phyloP scores from a whole-genome alignment of 2,113 vertebrate genomes.

The Ciconia stormi region DNA sequence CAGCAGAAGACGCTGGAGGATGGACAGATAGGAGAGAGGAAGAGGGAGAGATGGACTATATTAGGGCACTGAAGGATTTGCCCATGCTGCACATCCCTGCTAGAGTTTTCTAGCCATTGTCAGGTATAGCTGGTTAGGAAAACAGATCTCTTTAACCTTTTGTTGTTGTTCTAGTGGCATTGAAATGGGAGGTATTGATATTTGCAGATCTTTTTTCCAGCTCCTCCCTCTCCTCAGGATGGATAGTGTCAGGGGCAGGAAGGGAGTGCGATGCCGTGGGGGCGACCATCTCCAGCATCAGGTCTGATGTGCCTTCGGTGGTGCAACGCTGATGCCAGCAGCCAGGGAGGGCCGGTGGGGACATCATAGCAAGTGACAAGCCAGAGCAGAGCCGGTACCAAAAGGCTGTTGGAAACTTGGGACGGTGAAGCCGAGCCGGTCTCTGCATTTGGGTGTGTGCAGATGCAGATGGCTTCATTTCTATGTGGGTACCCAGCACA shows the following conservation, averaged over 20 bases:
- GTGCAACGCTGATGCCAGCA: neutral
- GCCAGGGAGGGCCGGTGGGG: rapidly evolving
- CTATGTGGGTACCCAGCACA: neutral
- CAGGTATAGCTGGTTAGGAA: neutral
- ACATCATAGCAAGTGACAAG: neutral
- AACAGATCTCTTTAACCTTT: neutral
- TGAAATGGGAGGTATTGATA: neutral
- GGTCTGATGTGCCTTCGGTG: neutral
- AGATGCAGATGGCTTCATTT: neutral
- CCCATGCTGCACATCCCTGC: neutral
- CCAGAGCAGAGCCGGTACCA: neutral
- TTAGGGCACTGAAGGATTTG: neutral
- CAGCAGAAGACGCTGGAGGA: neutral
- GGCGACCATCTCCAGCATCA: neutral
- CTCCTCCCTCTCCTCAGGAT: neutral
- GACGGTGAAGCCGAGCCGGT: rapidly evolving
- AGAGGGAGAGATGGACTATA: neutral
- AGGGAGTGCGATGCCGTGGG: rapidly evolving
- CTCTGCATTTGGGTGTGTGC: neutral
- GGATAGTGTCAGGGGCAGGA: neutral
- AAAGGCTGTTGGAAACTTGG: neutral
- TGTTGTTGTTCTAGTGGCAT: neutral
- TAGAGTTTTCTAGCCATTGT: neutral
- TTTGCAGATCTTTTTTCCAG: neutral
- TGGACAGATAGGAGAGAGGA: neutral